Base-by-base conservation (phyloP, 2,888 invertebrate species). In the Scrobipalpa atriplicella region DNA sequence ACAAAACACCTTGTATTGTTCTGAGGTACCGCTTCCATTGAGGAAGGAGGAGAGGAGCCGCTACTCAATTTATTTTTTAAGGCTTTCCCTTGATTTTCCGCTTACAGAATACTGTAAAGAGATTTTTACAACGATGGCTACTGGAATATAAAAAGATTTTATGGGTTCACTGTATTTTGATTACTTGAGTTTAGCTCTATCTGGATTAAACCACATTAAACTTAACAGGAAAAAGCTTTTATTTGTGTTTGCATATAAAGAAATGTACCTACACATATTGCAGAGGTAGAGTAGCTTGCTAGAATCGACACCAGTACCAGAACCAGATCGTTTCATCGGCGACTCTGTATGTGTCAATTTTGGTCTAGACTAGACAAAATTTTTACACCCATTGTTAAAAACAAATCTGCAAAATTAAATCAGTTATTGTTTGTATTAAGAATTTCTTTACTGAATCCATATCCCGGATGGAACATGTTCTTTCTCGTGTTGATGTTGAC, bases 51-150 rank as follows among this genome's bases (percentile, higher is more conserved):
- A 29, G 54, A 21, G 54, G 21, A 29, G 54, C 54, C 54, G 54
- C 54, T 56, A 56, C 54, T 56, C 54, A 56, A 56, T 56, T 56
- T 56, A 56, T 56, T 56, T 56, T 56, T 56, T 56, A 56, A 56
- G 54, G 54, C 54, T 21, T 56, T 56, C 21, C 54, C 54, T 21
- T 56, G 54, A 56, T 56, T 56, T 56, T 21, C 54, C 54, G 54
- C 19, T 21, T 21, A 56, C 21, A 11, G 21, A 11, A 13, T 21
- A 29, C 52, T 13, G 54, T 56, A 21, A 21, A 56, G 21, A 29
- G 54, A 18, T 18, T 19, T 52, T 52, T 18, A 52, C 18, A 10
- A 10, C 10, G 19, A 19, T 52, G 10, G 52, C 52, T 52, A 52
- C 52, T 52, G 19, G 21, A 18, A 52, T 7, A 47, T n/a, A 47